Evolutionary conservation across 2,113 vertebrate genomes (phyloP), one percentile per base, ranked within the genome.

Genomic region (Petroica traversi): DNA sequence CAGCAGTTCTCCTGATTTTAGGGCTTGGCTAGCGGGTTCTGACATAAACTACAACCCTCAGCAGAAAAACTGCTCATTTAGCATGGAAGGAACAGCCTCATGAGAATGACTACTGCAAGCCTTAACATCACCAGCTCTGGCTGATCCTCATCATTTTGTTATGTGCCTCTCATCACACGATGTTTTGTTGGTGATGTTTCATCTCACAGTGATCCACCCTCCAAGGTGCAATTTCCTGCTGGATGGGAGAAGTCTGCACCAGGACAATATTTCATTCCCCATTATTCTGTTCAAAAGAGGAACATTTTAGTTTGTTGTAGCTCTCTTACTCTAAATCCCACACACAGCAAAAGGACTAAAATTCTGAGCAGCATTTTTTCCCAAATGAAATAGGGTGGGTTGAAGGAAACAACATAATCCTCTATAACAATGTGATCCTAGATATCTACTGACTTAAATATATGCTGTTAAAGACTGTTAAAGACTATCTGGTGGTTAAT

Each of bases 61-160:
- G 25, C 40, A 84, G 57, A 81, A 92, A 96, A 90, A 11, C 12
- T 90, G 51, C 89, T 96, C 80, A 55, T 77, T 80, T 78, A 80
- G 79, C 52, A 57, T 41, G 61, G 80, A 77, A 54, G 41, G 38
- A 90, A 45, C 28, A 64, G 48, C n/a, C 72, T 68, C 57, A 5
- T 26, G 82, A 88, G 90, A 54, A 90, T 69, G 86, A 81, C 43
- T 90, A 34, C 58, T 81, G 75, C 40, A 61, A 86, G 79, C 25
- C 63, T 41, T 48, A 90, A 84, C 67, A 84, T 77, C 68, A 28
- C 64, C 3, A 8, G 8, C 82, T 68, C 2, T 45, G 72, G 61
- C 71, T 68, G 75, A 78, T 75, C 40, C 68, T 90, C 49, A 4
- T 45, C 67, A 59, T 83, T 92, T 77, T 3, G 12, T 77, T 73